phyloP scores from a whole-genome alignment of 1,140 invertebrate genomes.

The Tribolium madens region DNA sequence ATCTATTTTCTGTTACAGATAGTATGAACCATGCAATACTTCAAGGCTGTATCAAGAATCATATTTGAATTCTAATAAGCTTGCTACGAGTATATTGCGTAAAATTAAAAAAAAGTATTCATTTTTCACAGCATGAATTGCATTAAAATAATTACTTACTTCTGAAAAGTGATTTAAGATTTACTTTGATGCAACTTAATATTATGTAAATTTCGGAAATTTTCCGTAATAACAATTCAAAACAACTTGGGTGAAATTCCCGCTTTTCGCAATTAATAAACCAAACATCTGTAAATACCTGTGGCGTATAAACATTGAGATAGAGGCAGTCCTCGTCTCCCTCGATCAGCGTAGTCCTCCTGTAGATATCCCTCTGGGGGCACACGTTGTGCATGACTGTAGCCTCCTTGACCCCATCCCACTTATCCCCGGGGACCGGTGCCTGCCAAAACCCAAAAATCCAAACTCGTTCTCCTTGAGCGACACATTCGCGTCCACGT shows the following conservation, averaged over 20 bases:
- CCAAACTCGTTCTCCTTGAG: neutral
- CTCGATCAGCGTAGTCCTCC: conserved; percentile 69
- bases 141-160: conserved; percentile 26
- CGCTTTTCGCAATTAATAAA: neutral
- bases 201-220: neutral
- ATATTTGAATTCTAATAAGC: neutral
- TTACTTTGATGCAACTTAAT: neutral
- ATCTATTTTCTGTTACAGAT: neutral
- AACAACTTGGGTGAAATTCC: neutral
- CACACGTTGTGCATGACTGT: conserved; percentile 75
- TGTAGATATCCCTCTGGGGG: conserved; percentile 79
- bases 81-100: neutral
- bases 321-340: conserved; percentile 88
- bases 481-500: conserved; percentile 23
- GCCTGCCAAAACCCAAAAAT: conserved; percentile 66
- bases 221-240: neutral
- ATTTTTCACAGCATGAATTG: neutral
- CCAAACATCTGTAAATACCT: conserved; percentile 64
- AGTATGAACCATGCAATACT: neutral
- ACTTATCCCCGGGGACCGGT: conserved; percentile 71
- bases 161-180: neutral
- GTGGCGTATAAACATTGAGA: conserved; percentile 86
- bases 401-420: conserved; percentile 73
- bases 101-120: neutral
- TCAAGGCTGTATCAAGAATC: neutral